phyloP scores from a whole-genome alignment of 2,888 invertebrate species.

The Leptopterna dolabrata region DNA sequence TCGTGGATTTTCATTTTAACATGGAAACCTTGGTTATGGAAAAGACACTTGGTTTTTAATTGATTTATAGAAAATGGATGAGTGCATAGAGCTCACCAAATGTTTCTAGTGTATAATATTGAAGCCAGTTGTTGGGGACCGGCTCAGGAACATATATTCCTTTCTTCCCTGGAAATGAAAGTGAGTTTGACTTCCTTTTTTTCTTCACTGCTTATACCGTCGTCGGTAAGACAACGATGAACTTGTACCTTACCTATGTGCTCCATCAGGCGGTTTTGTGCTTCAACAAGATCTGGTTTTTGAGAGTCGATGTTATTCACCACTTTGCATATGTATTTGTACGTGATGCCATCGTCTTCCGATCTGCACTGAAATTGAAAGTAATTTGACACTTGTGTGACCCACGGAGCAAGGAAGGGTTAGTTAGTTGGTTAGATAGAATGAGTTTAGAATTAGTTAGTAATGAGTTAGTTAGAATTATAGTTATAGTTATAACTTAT shows the following conservation, averaged over 20 bases:
- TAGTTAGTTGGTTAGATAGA: too few relatives aligned
- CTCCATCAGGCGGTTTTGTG: conserved; percentile 30
- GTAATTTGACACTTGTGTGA: neutral
- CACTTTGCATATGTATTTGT: conserved; percentile 35
- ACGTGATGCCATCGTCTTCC: neutral
- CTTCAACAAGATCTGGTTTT: neutral
- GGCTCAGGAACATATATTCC: neutral
- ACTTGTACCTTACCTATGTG: conserved; percentile 27
- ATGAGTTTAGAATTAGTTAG: too few relatives aligned
- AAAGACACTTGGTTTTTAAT: too few relatives aligned
- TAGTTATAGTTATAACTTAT: too few relatives aligned
- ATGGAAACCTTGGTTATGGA: too few relatives aligned
- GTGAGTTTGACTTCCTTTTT: neutral
- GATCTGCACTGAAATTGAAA: neutral
- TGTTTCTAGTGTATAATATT: conserved; percentile 24
- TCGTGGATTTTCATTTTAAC: too few relatives aligned
- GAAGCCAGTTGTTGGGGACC: neutral
- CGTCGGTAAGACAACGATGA: too few relatives aligned
- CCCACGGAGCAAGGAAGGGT: too few relatives aligned
- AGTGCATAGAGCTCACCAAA: neutral
- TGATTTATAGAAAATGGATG: too few relatives aligned
- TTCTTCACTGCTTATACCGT: too few relatives aligned
- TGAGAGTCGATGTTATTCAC: conserved; percentile 28
- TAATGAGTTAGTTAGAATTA: too few relatives aligned
- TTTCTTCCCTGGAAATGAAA: conserved; percentile 13